Evolutionary conservation across 2,113 vertebrate species (phyloP).

Genomic region (Gasterosteus nipponicus): DNA sequence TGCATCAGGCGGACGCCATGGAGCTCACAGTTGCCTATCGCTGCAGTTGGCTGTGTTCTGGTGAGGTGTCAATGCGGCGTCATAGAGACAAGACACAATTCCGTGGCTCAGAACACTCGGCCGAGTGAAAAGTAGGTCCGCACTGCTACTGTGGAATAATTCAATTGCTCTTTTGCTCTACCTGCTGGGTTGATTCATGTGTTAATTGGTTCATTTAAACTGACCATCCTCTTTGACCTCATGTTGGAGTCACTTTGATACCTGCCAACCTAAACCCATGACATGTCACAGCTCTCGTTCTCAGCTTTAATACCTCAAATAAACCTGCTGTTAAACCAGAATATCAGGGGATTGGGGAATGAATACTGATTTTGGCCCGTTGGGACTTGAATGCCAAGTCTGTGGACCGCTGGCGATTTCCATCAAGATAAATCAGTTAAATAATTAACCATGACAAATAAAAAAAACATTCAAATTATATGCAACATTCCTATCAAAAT

Average conservation of each 20-base stretch:
- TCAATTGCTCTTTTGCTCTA: neutral
- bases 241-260: neutral
- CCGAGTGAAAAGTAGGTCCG: neutral
- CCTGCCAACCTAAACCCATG: neutral
- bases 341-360: too few relatives aligned
- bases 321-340: neutral
- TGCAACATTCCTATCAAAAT: neutral
- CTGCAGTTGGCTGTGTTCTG: neutral
- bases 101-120: neutral
- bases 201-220: neutral
- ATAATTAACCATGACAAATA: constrained; percentile 24
- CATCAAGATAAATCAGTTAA: constrained; percentile 1
- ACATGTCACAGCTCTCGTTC: neutral
- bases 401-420: neutral
- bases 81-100: neutral
- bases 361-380: too few relatives aligned
- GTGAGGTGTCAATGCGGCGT: neutral
- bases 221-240: neutral
- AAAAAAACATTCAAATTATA: neutral
- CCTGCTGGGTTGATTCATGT: neutral
- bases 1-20: neutral
- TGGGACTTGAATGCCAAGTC: neutral
- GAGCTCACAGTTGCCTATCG: neutral
- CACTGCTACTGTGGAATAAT: neutral
- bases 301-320: neutral